Conservation (phyloP, 2,113 vertebrate genomes). For the Oncorhynchus tshawytscha region DNA sequence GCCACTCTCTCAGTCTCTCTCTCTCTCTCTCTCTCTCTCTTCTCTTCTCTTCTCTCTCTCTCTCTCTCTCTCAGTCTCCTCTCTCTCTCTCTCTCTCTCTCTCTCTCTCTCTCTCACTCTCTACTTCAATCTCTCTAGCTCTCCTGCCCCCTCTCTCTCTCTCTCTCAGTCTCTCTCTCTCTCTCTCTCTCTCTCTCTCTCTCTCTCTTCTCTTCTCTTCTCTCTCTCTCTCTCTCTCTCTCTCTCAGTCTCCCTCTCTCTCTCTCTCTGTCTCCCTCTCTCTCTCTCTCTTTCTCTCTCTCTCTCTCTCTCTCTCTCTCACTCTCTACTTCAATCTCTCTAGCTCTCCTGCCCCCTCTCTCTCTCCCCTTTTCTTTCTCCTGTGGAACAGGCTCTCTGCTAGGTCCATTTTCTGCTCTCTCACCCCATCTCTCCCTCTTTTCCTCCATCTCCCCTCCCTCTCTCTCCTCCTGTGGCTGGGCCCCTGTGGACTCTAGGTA, state of each 20-base stretch:
- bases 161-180: not conserved
- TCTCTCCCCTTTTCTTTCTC: not conserved
- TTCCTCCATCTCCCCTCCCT: not conserved
- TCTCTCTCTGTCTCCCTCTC: not conserved
- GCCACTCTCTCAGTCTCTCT: not conserved
- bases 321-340: not conserved
- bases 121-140: not conserved
- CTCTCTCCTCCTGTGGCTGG: not conserved
- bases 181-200: not conserved
- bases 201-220: not conserved
- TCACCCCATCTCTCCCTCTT: not conserved
- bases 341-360: not conserved
- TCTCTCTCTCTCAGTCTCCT: not conserved
- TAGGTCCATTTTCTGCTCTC: not conserved
- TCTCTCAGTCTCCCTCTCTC: not conserved
- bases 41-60: not conserved
- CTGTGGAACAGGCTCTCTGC: not conserved
- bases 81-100: not conserved
- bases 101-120: not conserved
- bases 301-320: not conserved
- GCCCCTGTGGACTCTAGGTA: constrained; percentile 23
- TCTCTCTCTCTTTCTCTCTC: not conserved
- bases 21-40: not conserved
- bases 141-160: not conserved
- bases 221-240: not conserved